Conservation (phyloP, 2,113 vertebrate species). For the Natator depressus region DNA sequence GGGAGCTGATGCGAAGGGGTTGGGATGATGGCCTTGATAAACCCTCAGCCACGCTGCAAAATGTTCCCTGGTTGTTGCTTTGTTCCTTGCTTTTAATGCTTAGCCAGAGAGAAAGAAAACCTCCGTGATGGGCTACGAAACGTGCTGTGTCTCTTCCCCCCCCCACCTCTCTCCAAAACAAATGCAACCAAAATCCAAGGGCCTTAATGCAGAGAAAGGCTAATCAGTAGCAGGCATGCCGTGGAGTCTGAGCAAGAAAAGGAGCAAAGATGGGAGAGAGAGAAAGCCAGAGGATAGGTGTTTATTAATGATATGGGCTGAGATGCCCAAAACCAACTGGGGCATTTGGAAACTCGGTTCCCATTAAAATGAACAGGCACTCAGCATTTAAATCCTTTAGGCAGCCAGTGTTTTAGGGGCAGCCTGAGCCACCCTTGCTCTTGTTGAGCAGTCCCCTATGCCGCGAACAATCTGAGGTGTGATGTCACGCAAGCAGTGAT, state of each 20-base stretch:
- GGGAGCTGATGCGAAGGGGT: neutral
- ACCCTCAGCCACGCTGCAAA: neutral
- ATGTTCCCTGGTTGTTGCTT: neutral
- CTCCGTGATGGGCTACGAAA: neutral
- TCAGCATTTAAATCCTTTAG: neutral
- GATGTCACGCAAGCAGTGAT: neutral
- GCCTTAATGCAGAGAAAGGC: conserved; percentile 1
- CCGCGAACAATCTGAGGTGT: neutral
- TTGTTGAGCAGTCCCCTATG: neutral
- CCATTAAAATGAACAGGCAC: neutral
- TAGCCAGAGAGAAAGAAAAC: neutral
- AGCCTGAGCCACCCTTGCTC: neutral
- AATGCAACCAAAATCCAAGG: neutral
- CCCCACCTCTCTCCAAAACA: neutral
- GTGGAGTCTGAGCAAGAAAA: neutral
- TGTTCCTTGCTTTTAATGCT: neutral
- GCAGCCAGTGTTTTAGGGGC: rapidly evolving
- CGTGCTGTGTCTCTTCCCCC: neutral
- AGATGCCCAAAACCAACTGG: neutral
- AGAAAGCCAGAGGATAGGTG: neutral
- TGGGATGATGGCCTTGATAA: neutral
- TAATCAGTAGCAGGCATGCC: rapidly evolving
- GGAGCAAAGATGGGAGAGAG: neutral
- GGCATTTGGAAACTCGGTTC: neutral
- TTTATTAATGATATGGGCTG: neutral